Conservation (phyloP, 2,797 vertebrate genomes). For the Psittacula echo region DNA sequence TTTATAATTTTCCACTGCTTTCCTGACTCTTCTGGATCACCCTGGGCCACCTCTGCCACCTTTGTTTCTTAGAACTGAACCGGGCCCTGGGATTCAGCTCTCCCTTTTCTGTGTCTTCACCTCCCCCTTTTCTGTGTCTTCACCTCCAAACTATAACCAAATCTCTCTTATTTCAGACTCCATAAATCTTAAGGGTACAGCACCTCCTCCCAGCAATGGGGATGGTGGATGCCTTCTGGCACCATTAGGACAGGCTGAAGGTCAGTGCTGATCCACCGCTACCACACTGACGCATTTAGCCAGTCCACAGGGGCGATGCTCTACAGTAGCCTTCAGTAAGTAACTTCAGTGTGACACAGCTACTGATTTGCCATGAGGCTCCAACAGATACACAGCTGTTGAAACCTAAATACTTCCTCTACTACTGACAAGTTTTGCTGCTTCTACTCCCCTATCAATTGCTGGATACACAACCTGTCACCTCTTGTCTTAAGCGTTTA, state of each 20-base stretch:
- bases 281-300: background rate
- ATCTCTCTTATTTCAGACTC: background rate
- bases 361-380: background rate
- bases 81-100: background rate
- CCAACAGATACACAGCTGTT: background rate
- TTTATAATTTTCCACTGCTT: background rate
- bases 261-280: background rate
- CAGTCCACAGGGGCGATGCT: fast-evolving
- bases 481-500: background rate
- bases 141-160: background rate
- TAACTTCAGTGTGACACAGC: background rate
- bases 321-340: background rate
- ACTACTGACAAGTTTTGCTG: background rate
- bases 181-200: background rate
- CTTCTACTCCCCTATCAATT: background rate
- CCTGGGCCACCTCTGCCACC: background rate
- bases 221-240: background rate
- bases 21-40: background rate
- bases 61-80: background rate
- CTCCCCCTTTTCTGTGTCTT: background rate
- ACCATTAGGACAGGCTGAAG: background rate
- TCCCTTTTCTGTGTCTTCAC: background rate
- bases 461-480: background rate
- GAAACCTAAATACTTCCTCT: background rate
- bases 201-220: background rate